Evolutionary conservation across 30 jellyfish, hydroid and myxozoan genomes (phyloP), one percentile per base, ranked within the genome.

Genomic region (Cassiopea xamachana): DNA sequence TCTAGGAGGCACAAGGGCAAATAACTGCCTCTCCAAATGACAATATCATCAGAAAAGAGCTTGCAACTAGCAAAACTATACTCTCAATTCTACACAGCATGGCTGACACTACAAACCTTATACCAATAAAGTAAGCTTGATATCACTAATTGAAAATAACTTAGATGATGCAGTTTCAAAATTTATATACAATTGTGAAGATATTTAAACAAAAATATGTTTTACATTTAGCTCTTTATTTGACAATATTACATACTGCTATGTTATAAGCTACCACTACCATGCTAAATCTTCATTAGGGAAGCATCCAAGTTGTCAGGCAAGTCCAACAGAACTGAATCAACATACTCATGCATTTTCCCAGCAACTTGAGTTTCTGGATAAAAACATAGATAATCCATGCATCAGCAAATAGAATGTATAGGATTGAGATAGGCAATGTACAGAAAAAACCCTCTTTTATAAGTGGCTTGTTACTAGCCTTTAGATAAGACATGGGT

Each of bases 281-380:
- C 74, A 64, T 14, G 2, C 74, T 64, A 64, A 39, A 27, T 3
- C 10, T 71, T 71, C 92, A 69, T 84, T 18, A 75, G 27, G 0
- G 78, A 46, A 18, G 8, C 50, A 8, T 46, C 75, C 17, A 47
- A 69, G 46, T 58, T 51, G 49, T 48, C 75, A 58, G 62, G 76
- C 77, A 84, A 69, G 9, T 84, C 92, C 48, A 55, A 2, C 81
- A 90, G 68, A 17, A 84, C 74, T 15, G 93, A 90, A 44, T 90
- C 97, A 67, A 90, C 97, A 83, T 80, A 90, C 17, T 76, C 89
- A 3, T 84, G 60, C 1, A 85, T 76, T 64, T 69, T 83, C 69
- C 97, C 97, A 75, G 92, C 92, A 77, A 90, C 87, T 81, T 83
- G 97, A 60, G 71, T 48, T 68, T 73, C 97, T 90, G 90, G 6